Evolutionary conservation across 2,888 invertebrate genomes (phyloP), one percentile per base, ranked within the genome.

Genomic region (Drosophila borealis): DNA sequence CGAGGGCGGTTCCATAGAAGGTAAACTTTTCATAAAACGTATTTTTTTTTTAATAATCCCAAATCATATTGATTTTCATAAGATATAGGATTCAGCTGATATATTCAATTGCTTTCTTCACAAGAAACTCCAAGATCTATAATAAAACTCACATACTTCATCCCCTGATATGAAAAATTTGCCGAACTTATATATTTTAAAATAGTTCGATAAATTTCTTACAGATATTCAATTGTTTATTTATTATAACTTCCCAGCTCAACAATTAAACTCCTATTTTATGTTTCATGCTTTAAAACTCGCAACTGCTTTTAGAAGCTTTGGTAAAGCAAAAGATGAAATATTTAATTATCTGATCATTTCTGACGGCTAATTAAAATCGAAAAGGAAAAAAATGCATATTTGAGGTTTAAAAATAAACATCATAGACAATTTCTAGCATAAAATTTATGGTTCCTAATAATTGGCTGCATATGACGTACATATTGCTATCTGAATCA

Each of bases 401-500:
- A 48, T 25, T 17, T 33, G 13, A 29, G 5, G 8, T n/a, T 61
- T 51, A 62, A 51, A 77, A 77, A 68, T 72, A 77, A 53, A 37
- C 21, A 44, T 13, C 34, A 46, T 9, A 36, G 19, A 46, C 14
- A 36, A 42, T 44, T 45, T 46, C 29, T 11, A 41, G 46, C 42
- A 57, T 48, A 36, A 55, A 55, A 54, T 51, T 51, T 54, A 70
- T 70, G 14, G 33, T 34, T 62, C 51, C 50, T 10, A 37, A 46
- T 56, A 48, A 62, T 55, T 55, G 55, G 42, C 59, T 71, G 54
- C 48, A 67, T 62, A 53, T 55, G 66, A 45, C 66, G 50, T 19
- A 46, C 51, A 36, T 55, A 29, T 21, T 13, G 11, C 21, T 17
- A 60, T 36, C 53, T 74, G 73, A 77, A 59, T 74, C 77, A 77